A percentile compares a stretch with the other conserved stretches of the same genome.
Conservation (phyloP, 92 coral and sea anemone species). For the Porites lobata region DNA sequence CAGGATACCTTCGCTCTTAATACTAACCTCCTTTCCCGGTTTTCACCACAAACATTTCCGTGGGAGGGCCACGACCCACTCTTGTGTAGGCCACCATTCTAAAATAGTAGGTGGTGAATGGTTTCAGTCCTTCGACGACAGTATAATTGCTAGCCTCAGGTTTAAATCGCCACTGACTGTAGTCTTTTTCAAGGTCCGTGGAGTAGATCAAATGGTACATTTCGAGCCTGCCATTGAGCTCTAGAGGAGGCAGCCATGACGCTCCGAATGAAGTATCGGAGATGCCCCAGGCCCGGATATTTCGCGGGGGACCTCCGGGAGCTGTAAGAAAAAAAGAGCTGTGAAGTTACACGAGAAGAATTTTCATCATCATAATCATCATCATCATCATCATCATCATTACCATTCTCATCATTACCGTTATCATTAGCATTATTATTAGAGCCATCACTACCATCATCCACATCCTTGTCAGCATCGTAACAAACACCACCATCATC, state of each 20-base stretch:
- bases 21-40: slow-evolving; percentile 87
- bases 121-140: slow-evolving; percentile 54
- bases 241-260: slow-evolving; percentile 88
- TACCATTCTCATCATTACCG: too few relatives aligned
- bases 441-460: too few relatives aligned
- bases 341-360: background rate
- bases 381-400: too few relatives aligned
- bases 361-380: background rate
- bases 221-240: slow-evolving; percentile 80
- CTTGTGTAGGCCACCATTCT: slow-evolving; percentile 72
- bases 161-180: slow-evolving; percentile 67
- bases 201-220: slow-evolving; percentile 84
- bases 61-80: slow-evolving; percentile 84
- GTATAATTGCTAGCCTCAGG: slow-evolving; percentile 71
- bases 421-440: too few relatives aligned
- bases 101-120: slow-evolving; percentile 75
- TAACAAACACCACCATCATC: too few relatives aligned
- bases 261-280: slow-evolving; percentile 82
- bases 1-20: too few relatives aligned
- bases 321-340: slow-evolving; percentile 44
- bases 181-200: slow-evolving; percentile 60
- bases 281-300: slow-evolving; percentile 75
- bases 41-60: slow-evolving; percentile 82
- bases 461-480: too few relatives aligned
- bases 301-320: slow-evolving; percentile 88